These are phyloP conservation scores for Uloborus plumipes DNA, from an alignment of 2,888 invertebrate genomes.

Conservation along the genomic window DNA sequence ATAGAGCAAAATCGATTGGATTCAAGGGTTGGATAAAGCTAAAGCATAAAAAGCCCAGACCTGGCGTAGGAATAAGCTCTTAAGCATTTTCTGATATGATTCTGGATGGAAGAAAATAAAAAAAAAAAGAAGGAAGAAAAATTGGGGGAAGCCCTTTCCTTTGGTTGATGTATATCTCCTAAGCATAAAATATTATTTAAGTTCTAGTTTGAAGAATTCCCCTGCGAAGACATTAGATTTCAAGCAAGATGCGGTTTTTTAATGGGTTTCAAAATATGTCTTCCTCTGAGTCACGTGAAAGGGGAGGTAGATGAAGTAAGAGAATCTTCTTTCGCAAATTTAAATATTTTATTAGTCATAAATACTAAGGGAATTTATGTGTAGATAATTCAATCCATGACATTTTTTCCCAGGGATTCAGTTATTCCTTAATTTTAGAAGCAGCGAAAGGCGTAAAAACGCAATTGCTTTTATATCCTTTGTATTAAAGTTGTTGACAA, in stretches of 20 bases:
- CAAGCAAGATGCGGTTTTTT: constrained; percentile 17
- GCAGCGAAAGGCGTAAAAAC: no score
- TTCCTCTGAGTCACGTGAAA: constrained; percentile 2
- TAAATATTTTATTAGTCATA: neutral
- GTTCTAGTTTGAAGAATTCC: constrained; percentile 26
- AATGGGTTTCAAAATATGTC: constrained; percentile 13
- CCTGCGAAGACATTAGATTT: constrained; percentile 28
- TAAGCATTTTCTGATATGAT: constrained; percentile 61
- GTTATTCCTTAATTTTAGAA: no score
- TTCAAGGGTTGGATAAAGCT: constrained; percentile 33
- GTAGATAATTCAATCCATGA: no score
- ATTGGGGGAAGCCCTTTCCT: constrained; percentile 29
- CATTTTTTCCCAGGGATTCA: no score
- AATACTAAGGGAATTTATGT: no score
- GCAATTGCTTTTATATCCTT: no score
- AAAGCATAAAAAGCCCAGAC: constrained; percentile 21
- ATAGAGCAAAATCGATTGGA: constrained; percentile 49
- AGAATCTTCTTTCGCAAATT: neutral
- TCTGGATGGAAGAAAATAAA: constrained; percentile 35
- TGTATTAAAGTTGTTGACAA: no score
- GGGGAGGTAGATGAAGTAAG: neutral
- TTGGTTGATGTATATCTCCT: constrained; percentile 36
- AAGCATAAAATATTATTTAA: constrained; percentile 56
- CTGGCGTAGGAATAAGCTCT: constrained; percentile 41
- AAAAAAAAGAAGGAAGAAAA: constrained; percentile 24